phyloP scores from a whole-genome alignment of 2,888 invertebrate genomes.

The Drosophila atripex region DNA sequence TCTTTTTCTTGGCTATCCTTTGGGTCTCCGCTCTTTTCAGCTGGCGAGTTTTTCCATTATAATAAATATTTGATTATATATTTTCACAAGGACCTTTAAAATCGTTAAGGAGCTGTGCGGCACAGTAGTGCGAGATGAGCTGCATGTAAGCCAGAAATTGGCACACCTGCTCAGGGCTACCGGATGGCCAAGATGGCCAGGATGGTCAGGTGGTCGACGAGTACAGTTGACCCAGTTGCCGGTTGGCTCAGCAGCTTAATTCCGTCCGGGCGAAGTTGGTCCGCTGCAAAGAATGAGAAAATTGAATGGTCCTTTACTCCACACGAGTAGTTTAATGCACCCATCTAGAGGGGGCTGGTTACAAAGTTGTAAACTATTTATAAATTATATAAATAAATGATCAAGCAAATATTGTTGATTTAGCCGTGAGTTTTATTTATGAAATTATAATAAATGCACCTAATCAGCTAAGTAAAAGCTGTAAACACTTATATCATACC shows the following conservation, averaged over 20 bases:
- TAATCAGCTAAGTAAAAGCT: no score
- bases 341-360: slow-evolving; percentile 1
- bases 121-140: slow-evolving; percentile 29
- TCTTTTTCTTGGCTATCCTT: slow-evolving; percentile 24
- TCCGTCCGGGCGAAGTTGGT: slow-evolving; percentile 22
- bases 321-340: slow-evolving; percentile 69
- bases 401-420: no score
- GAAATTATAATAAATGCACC: no score
- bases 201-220: slow-evolving; percentile 24
- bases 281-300: slow-evolving; percentile 55
- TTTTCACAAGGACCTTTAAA: slow-evolving; percentile 61
- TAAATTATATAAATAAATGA: neutral
- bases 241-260: slow-evolving; percentile 16
- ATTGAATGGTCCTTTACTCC: slow-evolving; percentile 68
- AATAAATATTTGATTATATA: slow-evolving; percentile 76
- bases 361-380: neutral
- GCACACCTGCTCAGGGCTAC: slow-evolving; percentile 52
- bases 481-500: no score
- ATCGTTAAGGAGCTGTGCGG: slow-evolving; percentile 27
- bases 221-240: slow-evolving; percentile 72
- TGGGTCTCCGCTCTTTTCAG: slow-evolving; percentile 21
- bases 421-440: no score
- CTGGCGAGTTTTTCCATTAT: slow-evolving; percentile 46
- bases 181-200: slow-evolving; percentile 3
- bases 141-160: slow-evolving; percentile 47